A percentile compares a stretch with the other conserved stretches of the same genome.
phyloP scores from a whole-genome alignment of 2,888 invertebrate genomes.

The Auanema sp. region DNA sequence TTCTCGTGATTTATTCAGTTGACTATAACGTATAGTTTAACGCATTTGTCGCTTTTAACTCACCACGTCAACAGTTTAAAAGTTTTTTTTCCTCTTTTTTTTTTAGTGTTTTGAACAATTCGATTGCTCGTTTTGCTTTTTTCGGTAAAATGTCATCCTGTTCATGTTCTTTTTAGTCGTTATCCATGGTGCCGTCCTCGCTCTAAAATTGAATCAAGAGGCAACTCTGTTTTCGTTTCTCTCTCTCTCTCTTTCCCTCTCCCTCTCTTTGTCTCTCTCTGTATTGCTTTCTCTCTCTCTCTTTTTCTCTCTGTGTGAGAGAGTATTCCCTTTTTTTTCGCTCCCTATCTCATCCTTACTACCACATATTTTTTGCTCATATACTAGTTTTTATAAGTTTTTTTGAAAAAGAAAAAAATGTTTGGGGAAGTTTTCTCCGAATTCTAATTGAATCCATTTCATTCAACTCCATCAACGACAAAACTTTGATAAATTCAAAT shows the following conservation, averaged over 20 bases:
- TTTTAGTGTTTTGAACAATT: background rate
- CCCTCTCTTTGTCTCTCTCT: background rate
- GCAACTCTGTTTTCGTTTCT: background rate
- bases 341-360: no score
- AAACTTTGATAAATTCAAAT: no score
- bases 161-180: no score
- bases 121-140: no score
- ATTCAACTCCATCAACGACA: no score
- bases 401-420: slow-evolving; percentile 22
- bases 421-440: slow-evolving; percentile 11
- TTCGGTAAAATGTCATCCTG: no score
- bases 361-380: slow-evolving; percentile 1
- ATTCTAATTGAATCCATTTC: slow-evolving; percentile 7
- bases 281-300: background rate
- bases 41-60: no score
- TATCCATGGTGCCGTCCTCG: no score
- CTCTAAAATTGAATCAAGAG: no score
- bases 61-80: no score
- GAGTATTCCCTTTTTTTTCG: background rate
- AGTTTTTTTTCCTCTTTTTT: background rate
- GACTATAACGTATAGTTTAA: no score
- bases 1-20: no score
- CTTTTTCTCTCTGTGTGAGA: background rate
- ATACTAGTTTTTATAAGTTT: slow-evolving; percentile 10
- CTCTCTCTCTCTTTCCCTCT: background rate